Percentiles rank a stretch among this genome's conserved stretches.
Conservation (phyloP, 2,797 vertebrate genomes). For the Phaenicophaeus curvirostris region DNA sequence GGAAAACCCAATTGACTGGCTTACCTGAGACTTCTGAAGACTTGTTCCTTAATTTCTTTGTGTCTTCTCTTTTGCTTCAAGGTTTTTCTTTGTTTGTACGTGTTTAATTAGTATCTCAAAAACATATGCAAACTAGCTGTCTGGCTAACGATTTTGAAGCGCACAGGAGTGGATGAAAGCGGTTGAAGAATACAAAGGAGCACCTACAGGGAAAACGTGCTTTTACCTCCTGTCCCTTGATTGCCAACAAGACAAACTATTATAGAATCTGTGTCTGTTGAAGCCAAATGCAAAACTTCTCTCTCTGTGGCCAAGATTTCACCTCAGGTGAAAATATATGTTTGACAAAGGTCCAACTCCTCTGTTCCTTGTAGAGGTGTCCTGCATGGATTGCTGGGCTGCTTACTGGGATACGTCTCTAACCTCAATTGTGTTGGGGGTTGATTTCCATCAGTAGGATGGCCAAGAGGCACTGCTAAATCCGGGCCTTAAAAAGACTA, state of each 20-base stretch:
- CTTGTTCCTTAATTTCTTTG: slow-evolving; percentile 68
- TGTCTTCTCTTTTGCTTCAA: slow-evolving; percentile 58
- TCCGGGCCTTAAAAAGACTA: background rate
- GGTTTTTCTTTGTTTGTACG: slow-evolving; percentile 58
- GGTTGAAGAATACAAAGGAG: slow-evolving; percentile 61
- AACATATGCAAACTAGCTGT: slow-evolving; percentile 51
- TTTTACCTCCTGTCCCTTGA: slow-evolving; percentile 27
- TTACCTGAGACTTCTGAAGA: slow-evolving; percentile 56
- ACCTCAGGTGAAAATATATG: background rate
- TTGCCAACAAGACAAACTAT: slow-evolving; percentile 30
- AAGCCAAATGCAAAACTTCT: background rate
- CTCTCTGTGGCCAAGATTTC: slow-evolving; percentile 13
- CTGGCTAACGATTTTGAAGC: slow-evolving; percentile 46
- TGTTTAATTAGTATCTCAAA: slow-evolving; percentile 65
- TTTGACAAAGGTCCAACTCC: background rate
- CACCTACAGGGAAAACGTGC: slow-evolving; percentile 61
- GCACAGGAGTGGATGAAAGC: slow-evolving; percentile 63
- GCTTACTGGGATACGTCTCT: background rate
- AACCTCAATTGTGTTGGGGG: background rate
- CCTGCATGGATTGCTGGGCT: background rate
- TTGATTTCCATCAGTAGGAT: background rate
- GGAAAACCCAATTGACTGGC: slow-evolving; percentile 62
- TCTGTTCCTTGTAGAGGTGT: background rate
- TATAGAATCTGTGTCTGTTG: background rate
- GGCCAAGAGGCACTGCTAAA: background rate